A percentile compares a stretch with the other conserved stretches of the same genome.
phyloP scores from a whole-genome alignment of 2,888 invertebrate species.

The Sympetrum striolatum region DNA sequence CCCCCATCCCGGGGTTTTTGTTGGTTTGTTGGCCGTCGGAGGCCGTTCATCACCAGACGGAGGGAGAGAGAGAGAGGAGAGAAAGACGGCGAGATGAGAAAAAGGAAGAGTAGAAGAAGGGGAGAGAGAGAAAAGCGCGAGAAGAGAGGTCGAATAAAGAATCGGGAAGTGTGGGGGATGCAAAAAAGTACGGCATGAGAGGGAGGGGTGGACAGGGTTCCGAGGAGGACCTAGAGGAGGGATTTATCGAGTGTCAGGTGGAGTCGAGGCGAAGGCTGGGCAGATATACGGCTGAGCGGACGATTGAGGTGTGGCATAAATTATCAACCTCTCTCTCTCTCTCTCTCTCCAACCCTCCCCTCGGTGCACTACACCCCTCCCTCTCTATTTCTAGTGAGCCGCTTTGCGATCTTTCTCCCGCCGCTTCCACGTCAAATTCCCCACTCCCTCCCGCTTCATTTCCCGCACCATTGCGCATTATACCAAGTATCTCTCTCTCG shows the following conservation, averaged over 20 bases:
- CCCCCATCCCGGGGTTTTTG: neutral
- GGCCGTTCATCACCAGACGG: conserved; percentile 1
- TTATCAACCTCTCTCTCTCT: conserved; percentile 21
- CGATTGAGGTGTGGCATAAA: conserved; percentile 44
- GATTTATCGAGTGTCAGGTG: conserved; percentile 44
- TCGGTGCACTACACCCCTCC: neutral
- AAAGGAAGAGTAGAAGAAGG: neutral
- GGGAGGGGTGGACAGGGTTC: neutral
- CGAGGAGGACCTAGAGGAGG: neutral
- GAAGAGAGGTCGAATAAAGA: neutral
- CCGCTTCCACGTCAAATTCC: neutral
- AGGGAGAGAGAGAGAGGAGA: neutral
- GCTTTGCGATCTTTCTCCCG: neutral
- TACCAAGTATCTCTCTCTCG: neutral
- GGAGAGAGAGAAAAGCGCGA: neutral
- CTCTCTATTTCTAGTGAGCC: neutral
- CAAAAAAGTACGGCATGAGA: neutral
- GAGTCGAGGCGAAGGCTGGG: conserved; percentile 31
- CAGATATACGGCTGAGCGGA: conserved; percentile 37
- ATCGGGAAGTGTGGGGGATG: conserved; percentile 2
- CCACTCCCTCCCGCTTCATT: neutral
- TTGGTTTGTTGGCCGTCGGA: neutral
- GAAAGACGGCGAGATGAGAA: neutral
- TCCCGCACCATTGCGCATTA: conserved; percentile 15
- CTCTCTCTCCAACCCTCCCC: neutral